Evolutionary conservation across 2,888 invertebrate species (phyloP).

Genomic region (Acleris sparsana): DNA sequence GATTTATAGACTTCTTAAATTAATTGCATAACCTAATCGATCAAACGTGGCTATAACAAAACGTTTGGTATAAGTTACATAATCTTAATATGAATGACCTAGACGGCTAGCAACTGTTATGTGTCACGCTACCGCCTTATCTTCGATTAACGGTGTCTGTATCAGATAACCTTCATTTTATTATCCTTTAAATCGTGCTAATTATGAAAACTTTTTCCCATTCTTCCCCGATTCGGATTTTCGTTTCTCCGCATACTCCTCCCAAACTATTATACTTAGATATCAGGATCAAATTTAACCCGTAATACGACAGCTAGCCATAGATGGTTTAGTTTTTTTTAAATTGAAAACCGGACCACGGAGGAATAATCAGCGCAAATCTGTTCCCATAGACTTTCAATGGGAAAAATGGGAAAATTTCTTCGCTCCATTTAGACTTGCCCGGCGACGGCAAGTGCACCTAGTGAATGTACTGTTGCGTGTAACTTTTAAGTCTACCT

Average conservation of each 20-base stretch:
- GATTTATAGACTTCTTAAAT: background rate
- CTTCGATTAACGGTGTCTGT: slow-evolving; percentile 16
- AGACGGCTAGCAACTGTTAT: slow-evolving; percentile 4
- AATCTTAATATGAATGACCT: background rate
- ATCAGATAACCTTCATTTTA: slow-evolving; percentile 23
- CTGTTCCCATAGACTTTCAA: no score
- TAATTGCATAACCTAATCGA: background rate
- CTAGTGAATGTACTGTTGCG: slow-evolving; percentile 6
- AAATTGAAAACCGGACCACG: no score
- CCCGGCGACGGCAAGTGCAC: no score
- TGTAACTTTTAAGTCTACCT: slow-evolving; percentile 5
- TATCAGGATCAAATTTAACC: no score
- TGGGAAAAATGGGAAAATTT: no score
- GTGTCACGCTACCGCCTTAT: slow-evolving; percentile 17
- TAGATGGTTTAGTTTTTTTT: no score
- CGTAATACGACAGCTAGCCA: no score
- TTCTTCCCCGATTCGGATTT: no score
- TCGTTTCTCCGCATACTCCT: no score
- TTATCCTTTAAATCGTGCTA: slow-evolving; percentile 13
- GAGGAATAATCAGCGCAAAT: no score
- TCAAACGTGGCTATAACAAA: background rate
- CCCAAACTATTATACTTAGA: no score
- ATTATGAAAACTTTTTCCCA: slow-evolving; percentile 22
- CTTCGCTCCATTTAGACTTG: no score
- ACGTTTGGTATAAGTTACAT: background rate